Percentiles rank a stretch among this genome's conserved stretches.
Evolutionary conservation across 2,888 invertebrate species (phyloP).

Genomic region (Charanyca ferruginea): DNA sequence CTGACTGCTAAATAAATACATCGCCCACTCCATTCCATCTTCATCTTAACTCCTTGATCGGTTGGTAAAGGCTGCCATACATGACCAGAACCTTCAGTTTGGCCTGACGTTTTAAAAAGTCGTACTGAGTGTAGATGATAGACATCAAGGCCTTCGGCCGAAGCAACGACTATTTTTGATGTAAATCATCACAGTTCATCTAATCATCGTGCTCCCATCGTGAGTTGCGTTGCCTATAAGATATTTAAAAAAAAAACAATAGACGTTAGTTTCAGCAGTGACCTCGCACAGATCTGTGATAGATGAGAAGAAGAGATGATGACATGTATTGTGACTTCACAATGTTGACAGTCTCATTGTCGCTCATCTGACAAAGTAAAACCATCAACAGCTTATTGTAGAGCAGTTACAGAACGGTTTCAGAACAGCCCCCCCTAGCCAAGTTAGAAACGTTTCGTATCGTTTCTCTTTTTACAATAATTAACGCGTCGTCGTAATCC

Average conservation of each 20-base stretch:
- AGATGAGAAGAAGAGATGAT: too few species aligned
- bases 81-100: slow-evolving; percentile 13
- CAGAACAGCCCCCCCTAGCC: too few species aligned
- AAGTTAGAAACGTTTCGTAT: too few species aligned
- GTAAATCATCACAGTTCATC: not conserved
- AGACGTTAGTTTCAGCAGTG: not conserved
- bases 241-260: too few species aligned
- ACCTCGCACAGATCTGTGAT: not conserved
- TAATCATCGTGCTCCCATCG: too few species aligned
- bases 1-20: slow-evolving; percentile 49
- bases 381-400: too few species aligned
- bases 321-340: not conserved
- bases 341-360: too few species aligned
- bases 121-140: not conserved
- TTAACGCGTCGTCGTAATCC: too few species aligned
- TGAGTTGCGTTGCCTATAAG: too few species aligned
- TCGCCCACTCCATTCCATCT: slow-evolving; percentile 65
- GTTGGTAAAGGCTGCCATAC: slow-evolving; percentile 8
- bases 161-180: not conserved
- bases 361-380: not conserved
- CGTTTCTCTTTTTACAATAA: too few species aligned
- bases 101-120: not conserved
- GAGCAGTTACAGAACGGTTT: too few species aligned
- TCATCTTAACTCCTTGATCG: slow-evolving; percentile 49
- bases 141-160: not conserved